phyloP scores from a whole-genome alignment of 2,888 invertebrate species.

The Hyposoter dolosus region DNA sequence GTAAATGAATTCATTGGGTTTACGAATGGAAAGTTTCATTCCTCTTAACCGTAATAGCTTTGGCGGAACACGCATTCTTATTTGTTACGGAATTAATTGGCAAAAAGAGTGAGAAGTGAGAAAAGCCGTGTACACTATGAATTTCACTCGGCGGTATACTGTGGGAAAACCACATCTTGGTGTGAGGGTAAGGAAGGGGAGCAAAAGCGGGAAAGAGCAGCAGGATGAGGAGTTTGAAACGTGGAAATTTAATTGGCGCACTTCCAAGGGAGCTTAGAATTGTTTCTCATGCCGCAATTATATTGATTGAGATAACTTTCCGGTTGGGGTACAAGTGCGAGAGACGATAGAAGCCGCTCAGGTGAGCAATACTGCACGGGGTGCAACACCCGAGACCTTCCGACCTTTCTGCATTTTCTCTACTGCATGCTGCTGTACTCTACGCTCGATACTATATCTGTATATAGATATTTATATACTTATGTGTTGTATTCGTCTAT shows the following conservation, averaged over 20 bases:
- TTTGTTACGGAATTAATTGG: slow-evolving; percentile 54
- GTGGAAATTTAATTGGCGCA: slow-evolving; percentile 68
- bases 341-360: slow-evolving; percentile 18
- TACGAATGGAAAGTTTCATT: slow-evolving; percentile 1
- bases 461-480: slow-evolving; percentile 21
- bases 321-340: slow-evolving; percentile 31
- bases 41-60: neutral
- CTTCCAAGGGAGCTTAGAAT: slow-evolving; percentile 66
- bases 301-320: slow-evolving; percentile 69
- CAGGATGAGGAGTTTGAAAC: neutral
- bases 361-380: slow-evolving; percentile 41
- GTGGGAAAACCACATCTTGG: neutral
- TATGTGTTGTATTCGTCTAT: slow-evolving; percentile 24
- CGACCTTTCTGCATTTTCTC: slow-evolving; percentile 63
- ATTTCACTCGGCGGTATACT: slow-evolving; percentile 46
- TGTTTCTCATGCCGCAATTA: slow-evolving; percentile 66
- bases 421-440: slow-evolving; percentile 27
- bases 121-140: slow-evolving; percentile 53
- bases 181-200: neutral
- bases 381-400: slow-evolving; percentile 50
- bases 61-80: slow-evolving; percentile 37
- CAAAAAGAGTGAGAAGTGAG: slow-evolving; percentile 27
- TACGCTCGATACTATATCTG: slow-evolving; percentile 1
- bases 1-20: neutral
- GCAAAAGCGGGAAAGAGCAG: slow-evolving; percentile 4